phyloP scores from a whole-genome alignment of 2,888 invertebrate genomes.

The Julus scandinavius region DNA sequence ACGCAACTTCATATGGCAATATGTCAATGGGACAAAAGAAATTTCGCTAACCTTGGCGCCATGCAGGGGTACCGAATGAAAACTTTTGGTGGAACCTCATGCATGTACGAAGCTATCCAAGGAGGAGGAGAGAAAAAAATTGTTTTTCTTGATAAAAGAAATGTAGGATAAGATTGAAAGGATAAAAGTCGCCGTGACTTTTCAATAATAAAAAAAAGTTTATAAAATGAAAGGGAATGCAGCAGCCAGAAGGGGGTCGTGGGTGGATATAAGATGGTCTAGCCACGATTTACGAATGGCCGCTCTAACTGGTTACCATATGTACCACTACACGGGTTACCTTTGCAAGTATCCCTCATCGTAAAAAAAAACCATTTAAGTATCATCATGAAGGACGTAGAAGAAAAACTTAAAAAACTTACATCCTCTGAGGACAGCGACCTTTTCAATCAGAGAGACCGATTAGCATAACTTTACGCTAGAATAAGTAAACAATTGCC shows the following conservation, averaged over 20 bases:
- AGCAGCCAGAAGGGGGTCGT: constrained; percentile 33
- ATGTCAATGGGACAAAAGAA: constrained; percentile 51
- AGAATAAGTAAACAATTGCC: constrained; percentile 13
- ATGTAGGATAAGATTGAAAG: constrained; percentile 24
- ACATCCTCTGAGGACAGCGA: constrained; percentile 11
- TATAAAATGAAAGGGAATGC: constrained; percentile 19
- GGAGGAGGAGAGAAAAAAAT: not conserved
- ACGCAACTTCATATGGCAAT: constrained; percentile 43
- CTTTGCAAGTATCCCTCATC: not conserved
- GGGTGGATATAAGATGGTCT: constrained; percentile 18
- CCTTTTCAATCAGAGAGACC: not conserved
- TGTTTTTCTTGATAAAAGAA: not conserved
- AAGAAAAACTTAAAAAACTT: constrained; percentile 8
- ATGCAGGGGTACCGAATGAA: not conserved
- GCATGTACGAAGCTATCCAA: not conserved
- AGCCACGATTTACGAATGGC: constrained; percentile 33
- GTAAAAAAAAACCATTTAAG: not conserved
- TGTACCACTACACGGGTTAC: not conserved
- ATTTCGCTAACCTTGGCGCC: constrained; percentile 19
- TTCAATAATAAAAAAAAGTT: constrained; percentile 47
- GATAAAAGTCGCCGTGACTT: constrained; percentile 37
- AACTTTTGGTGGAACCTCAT: not conserved
- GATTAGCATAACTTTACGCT: constrained; percentile 26
- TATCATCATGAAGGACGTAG: constrained; percentile 33
- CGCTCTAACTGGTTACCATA: not conserved